Conservation (phyloP, 2,888 invertebrate genomes). For the Anagyrus pseudococci region DNA sequence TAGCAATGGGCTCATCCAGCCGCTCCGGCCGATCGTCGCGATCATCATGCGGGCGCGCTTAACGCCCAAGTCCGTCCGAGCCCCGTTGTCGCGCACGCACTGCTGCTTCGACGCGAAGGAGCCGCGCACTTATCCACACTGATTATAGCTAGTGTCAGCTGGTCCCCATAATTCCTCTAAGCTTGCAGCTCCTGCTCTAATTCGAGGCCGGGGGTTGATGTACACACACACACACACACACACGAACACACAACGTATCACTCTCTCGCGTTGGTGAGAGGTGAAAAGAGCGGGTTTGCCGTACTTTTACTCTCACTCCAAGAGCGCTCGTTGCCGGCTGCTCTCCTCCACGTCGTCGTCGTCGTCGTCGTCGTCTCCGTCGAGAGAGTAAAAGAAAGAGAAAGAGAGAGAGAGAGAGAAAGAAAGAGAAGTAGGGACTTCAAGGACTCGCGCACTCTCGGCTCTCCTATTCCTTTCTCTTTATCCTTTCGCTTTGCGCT, state of each 20-base stretch:
- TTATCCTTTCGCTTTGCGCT: constrained; percentile 60
- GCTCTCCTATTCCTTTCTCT: constrained; percentile 60
- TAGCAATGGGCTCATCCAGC: constrained; percentile 10
- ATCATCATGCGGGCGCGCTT: constrained; percentile 1
- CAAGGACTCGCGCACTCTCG: constrained; percentile 46
- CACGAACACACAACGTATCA: too few species aligned
- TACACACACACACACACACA: too few species aligned
- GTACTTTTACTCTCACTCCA: constrained; percentile 6
- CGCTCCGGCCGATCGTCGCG: background rate
- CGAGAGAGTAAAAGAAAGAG: constrained; percentile 17
- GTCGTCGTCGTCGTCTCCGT: too few species aligned
- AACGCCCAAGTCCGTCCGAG: too few species aligned
- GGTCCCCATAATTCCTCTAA: constrained; percentile 27
- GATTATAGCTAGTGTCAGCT: too few species aligned
- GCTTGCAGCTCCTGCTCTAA: too few species aligned
- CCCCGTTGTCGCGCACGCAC: background rate
- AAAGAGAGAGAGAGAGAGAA: constrained; percentile 11
- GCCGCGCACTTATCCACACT: too few species aligned
- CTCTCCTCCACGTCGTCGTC: background rate
- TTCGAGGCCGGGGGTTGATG: too few species aligned
- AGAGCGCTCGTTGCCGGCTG: background rate
- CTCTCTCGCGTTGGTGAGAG: background rate
- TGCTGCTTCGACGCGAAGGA: too few species aligned
- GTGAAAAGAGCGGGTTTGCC: background rate
- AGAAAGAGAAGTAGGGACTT: constrained; percentile 40